phyloP scores from a whole-genome alignment of 2,888 invertebrate species.

The Andrena bicolor region DNA sequence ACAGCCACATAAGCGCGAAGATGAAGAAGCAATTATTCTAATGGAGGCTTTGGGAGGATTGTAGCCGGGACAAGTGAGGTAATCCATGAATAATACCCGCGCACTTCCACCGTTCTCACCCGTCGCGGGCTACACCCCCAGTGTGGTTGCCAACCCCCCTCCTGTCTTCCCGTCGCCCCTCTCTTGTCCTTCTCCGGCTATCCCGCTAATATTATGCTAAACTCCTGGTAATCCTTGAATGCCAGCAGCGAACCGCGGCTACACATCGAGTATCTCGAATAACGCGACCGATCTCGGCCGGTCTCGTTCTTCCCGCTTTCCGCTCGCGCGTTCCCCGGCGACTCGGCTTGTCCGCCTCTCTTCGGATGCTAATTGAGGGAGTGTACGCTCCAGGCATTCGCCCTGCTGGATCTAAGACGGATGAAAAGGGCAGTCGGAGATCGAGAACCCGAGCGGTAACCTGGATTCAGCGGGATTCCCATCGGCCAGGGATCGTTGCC shows the following conservation, averaged over 20 bases:
- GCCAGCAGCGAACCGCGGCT: constrained; percentile 70
- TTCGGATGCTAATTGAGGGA: constrained; percentile 67
- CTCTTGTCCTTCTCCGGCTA: constrained; percentile 64
- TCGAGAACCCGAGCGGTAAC: constrained; percentile 21
- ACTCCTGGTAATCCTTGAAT: constrained; percentile 83
- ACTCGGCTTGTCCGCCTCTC: constrained; percentile 29
- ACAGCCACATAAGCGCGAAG: constrained; percentile 81
- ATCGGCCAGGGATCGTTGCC: constrained; percentile 30
- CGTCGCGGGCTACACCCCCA: constrained; percentile 50
- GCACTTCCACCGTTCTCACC: constrained; percentile 61
- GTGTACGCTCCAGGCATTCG: constrained; percentile 22
- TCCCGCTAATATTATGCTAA: constrained; percentile 83
- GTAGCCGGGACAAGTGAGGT: constrained; percentile 84
- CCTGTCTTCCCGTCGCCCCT: constrained; percentile 51
- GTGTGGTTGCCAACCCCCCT: constrained; percentile 53
- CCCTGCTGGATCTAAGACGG: constrained; percentile 21
- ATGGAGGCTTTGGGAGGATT: constrained; percentile 83
- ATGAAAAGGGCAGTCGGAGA: constrained; percentile 29
- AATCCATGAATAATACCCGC: constrained; percentile 84
- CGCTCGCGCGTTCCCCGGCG: neutral
- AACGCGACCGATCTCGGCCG: constrained; percentile 53
- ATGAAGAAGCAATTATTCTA: constrained; percentile 85
- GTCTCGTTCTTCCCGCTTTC: constrained; percentile 13
- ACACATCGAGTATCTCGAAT: constrained; percentile 75
- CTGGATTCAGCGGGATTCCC: constrained; percentile 29